Evolutionary conservation across 1,140 invertebrate species (phyloP), one percentile per base, ranked within the genome.

Genomic region (Mylabris phalerata): DNA sequence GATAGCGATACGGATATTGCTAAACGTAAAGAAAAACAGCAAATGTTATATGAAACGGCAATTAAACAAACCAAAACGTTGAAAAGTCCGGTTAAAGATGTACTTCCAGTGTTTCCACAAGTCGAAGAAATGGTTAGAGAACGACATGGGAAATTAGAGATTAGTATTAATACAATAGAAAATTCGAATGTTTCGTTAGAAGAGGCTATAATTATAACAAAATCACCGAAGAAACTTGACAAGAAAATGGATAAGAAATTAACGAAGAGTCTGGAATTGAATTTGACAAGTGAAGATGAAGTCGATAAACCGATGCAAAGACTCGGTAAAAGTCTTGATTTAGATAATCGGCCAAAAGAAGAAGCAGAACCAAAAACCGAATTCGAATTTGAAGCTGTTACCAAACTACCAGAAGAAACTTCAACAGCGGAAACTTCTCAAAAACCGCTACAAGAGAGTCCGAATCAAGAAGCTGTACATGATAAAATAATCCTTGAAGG

Each of bases 21-120:
- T 9, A 85, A 85, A 68, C 77, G 84, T 51, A 83, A 83, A 68
- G 83, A 84, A 67, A 80, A 84, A 55, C 84, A 86, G 65, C 84
- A 86, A 68, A 81, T 84, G 75, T 75, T 86, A 1, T 86, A 85
- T 65, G 84, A 86, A 73, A 84, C 82, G 13, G 84, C 84, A 5
- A 79, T 86, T 62, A 84, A 85, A 67, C 83, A 85, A 72, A 85
- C 83, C 1, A 84, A 85, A 67, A 85, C 82, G 2, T 72, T 86
- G 60, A 80, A 85, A 26, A 85, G 83, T 72, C 84, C 84, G 4
- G 83, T 85, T 0, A 84, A 84, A 69, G 83, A 85, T 68, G 77
- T 80, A 2, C 61, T 85, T 57, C 84, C 84, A 3, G 79, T 83
- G 9, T 86, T 86, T 65, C 84, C 84, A 19, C 78, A 81, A 44